Base-by-base conservation (phyloP, 1,140 invertebrate species). In the Apocrypta bakeri region DNA sequence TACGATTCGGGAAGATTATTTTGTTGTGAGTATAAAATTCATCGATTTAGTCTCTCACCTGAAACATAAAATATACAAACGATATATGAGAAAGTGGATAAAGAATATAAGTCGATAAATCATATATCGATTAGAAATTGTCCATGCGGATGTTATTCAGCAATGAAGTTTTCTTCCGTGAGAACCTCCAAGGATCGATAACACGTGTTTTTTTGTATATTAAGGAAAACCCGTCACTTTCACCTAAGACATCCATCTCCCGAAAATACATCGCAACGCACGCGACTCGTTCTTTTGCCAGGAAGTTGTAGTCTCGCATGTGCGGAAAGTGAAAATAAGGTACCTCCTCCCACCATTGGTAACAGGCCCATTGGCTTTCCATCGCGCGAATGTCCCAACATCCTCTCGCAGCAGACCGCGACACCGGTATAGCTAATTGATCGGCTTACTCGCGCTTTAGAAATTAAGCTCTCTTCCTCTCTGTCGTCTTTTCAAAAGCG, bases 371-470 rank as follows among this genome's bases (percentile, higher is more conserved):
- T 79, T 27, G 42, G 42, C 42, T 48, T 48, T 48, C 42, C 14
- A 48, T 21, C 14, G 12, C 1, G 42, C 42, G 42, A 48, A 17
- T 48, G 42, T 48, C 40, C 11, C 40, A 42, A 42, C 40, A 14
- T 42, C 42, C 42, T 12, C 14, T 48, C 42, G 14, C 12, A 21
- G 42, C 42, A 48, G 42, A 68, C 56, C 21, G 73, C 31, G 73
- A 76, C 80, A 71, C 27, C 73, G 73, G 73, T 68, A 37, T 29
- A 64, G 73, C 80, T 82, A 82, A 82, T 82, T 75, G 80, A 82
- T 82, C 71, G 73, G 42, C 17, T 24, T 27, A 3, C 56, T 37
- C 68, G 27, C 77, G 37, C 76, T 69, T 56, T 66, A 2, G 9
- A 56, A 56, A 27, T 75, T 27, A 21, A 48, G 29, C 73, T 31